Percentiles rank a stretch among this genome's conserved stretches.
These are phyloP conservation scores for Leptinotarsa rubiginosa DNA, from an alignment of 2,888 invertebrate genomes.

Conservation along the genomic window DNA sequence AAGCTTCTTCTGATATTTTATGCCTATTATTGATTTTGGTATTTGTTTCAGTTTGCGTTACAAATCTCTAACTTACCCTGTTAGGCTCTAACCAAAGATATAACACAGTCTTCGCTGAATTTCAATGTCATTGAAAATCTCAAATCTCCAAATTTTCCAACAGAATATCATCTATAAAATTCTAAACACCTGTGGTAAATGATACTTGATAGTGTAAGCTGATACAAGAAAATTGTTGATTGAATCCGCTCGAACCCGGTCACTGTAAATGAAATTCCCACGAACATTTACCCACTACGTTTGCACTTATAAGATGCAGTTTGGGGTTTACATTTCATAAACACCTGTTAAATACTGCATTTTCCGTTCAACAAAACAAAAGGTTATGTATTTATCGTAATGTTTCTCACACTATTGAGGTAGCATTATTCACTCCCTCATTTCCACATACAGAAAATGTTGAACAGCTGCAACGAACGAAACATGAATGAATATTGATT, in stretches of 20 bases:
- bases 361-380: background rate
- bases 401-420: too few species aligned
- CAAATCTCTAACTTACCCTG: too few species aligned
- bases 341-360: background rate
- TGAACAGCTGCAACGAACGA: too few species aligned
- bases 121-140: background rate
- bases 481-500: too few species aligned
- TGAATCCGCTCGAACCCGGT: conserved; percentile 1
- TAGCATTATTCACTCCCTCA: too few species aligned
- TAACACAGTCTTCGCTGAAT: too few species aligned
- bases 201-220: conserved; percentile 21
- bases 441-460: too few species aligned
- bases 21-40: too few species aligned
- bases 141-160: background rate
- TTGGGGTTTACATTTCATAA: background rate
- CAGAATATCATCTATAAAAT: background rate
- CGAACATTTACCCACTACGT: conserved; percentile 11
- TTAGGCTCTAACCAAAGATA: too few species aligned
- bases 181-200: conserved; percentile 8
- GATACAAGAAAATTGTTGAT: conserved; percentile 7
- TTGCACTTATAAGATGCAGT: conserved; percentile 17
- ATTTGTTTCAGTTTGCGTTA: too few species aligned
- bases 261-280: conserved; percentile 10
- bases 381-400: background rate
- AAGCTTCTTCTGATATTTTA: too few species aligned